Evolutionary conservation across 2,888 invertebrate species (phyloP), one percentile per base, ranked within the genome.

Genomic region (Abrostola tripartita): DNA sequence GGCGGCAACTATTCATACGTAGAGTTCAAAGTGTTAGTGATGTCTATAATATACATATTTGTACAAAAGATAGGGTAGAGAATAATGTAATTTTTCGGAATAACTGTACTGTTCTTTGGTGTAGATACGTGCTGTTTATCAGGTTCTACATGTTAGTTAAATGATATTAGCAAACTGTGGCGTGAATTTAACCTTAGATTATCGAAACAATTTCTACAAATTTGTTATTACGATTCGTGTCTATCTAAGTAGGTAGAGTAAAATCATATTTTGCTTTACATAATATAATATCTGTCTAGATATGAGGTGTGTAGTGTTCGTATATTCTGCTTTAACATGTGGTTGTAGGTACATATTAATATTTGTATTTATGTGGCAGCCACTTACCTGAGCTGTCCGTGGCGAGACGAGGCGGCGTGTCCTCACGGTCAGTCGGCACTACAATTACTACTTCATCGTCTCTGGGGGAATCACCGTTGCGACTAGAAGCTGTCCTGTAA

Each of bases 311-410:
- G 55, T 70, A 64, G 49, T 37, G 14, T 41, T 35, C 35, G 50
- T 40, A 58, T 11, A 51, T 11, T 40, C 41, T 55, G 14, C 40
- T 50, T 14, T 7, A 70, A 49, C 57, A 52, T 61, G 35, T 59
- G 57, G 53, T 47, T 35, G 53, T 47, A n/a, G 35, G 8, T 52
- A 37, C 24, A 47, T 47, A 47, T 47, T 24, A 8, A 47, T 9
- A 40, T 11, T 9, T 40, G 10, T 40, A 10, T 5, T 7, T 40
- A 8, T 9, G 44, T 47, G 14, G 12, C 11, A 24, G 24, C 24
- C 24, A 91, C 85, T 76, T 75, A 96, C 96, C 96, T 92, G 96
- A 96, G 91, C 96, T 96, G 90, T 96, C 96, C 53, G 96, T 96
- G 78, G 92, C 94, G 76, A 95, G 95, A 68, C 95, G 95, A 69